Conservation (phyloP, 2,888 invertebrate genomes). For the Carcina quercana region DNA sequence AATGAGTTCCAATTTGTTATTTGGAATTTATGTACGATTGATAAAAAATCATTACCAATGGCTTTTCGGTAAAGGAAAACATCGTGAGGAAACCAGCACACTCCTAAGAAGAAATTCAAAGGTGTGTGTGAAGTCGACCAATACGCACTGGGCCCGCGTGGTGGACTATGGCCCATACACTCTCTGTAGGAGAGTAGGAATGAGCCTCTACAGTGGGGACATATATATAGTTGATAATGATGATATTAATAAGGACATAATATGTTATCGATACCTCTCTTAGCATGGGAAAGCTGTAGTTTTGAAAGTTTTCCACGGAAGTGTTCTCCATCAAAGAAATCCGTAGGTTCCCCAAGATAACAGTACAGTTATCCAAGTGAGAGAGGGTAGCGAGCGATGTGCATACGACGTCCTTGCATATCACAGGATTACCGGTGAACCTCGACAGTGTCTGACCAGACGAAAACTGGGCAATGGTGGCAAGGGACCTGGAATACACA, state of each 20-base stretch:
- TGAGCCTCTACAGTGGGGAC: no score
- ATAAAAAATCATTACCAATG: background rate
- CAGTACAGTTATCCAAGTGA: conserved; percentile 47
- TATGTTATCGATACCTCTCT: conserved; percentile 68
- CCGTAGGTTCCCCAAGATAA: conserved; percentile 86
- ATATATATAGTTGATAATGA: no score
- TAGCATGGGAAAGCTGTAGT: conserved; percentile 79
- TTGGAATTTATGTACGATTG: no score
- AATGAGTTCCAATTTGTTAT: no score
- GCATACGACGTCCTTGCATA: conserved; percentile 31
- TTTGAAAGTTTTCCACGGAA: conserved; percentile 52
- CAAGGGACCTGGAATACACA: conserved; percentile 1
- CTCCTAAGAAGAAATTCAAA: no score
- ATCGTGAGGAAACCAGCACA: no score
- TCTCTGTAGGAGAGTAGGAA: no score
- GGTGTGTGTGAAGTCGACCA: no score
- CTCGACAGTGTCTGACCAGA: background rate
- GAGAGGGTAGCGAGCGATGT: conserved; percentile 20
- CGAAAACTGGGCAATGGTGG: background rate
- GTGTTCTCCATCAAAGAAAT: conserved; percentile 78
- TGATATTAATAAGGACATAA: background rate
- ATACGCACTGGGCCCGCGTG: no score
- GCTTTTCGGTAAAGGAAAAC: no score
- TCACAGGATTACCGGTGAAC: conserved; percentile 18
- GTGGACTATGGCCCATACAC: no score